Base-by-base conservation (phyloP, 2,797 vertebrate genomes). In the Acrossocheilus fasciatus region DNA sequence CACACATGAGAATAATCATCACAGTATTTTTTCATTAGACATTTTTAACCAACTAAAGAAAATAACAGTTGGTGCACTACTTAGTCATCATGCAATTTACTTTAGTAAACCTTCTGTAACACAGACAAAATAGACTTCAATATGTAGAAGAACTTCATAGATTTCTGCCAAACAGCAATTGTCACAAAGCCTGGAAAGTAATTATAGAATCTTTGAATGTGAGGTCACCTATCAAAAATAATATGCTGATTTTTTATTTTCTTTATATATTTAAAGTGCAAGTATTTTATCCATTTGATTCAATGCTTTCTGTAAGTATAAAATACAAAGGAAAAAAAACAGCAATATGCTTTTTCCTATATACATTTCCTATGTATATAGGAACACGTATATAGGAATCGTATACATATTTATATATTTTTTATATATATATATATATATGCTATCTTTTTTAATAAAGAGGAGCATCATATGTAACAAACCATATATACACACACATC, bases 221-320 rank as follows among this genome's bases (percentile, higher is more conserved):
- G 95, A 96, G 95, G 95, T 95, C 95, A 88, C 94, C 95, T 96
- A 96, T 96, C 95, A 96, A 96, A 96, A 96, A 96, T 96, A 96
- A 96, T 95, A 96, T 96, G 95, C 95, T 93, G 95, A 94, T 94
- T 94, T 95, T 92, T 93, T 87, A 78, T 95, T 93, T 94, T 94
- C 94, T 94, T 95, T 95, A 95, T 96, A 96, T 96, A 96, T 96
- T 95, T 96, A 96, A 96, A 96, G 96, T 96, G 95, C 96, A 96
- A 96, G 95, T 95, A 95, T 95, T 95, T 86, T 95, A 95, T 96
- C 93, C 94, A 92, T 95, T 95, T 96, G 94, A 95, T 95, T 96
- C 94, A 95, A 95, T 95, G 95, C 95, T 96, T 96, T 95, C 93
- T 95, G 94, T 95, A 95, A 96, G 95, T 96, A 96, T 94, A 96